Conservation (phyloP, 1,140 invertebrate species). For the Megalonaias nervosa region DNA sequence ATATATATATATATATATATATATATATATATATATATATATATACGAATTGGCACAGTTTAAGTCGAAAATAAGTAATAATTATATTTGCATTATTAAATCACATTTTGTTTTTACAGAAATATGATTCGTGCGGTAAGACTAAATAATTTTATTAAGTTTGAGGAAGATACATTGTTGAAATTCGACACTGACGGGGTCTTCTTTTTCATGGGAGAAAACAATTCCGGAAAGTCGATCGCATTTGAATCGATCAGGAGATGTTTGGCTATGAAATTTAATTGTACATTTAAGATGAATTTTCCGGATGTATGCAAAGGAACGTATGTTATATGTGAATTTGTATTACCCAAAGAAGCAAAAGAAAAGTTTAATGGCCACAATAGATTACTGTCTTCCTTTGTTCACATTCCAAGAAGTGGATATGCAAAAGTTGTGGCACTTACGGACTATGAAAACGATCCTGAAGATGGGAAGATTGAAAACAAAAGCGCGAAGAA, state of each 20-base stretch:
- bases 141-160: constrained; percentile 18
- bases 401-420: not conserved
- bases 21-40: too few species aligned
- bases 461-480: too few species aligned
- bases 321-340: constrained; percentile 10
- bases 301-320: not conserved
- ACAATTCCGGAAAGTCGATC: constrained; percentile 16
- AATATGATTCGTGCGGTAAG: constrained; percentile 5
- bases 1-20: too few species aligned
- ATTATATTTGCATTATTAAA: too few species aligned
- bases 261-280: constrained; percentile 7
- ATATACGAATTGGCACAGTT: too few species aligned
- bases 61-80: too few species aligned
- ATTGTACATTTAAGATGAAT: not conserved
- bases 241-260: constrained; percentile 29
- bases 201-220: constrained; percentile 16
- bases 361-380: not conserved
- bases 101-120: not conserved
- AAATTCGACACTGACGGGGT: not conserved
- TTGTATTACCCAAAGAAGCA: not conserved
- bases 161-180: constrained; percentile 9
- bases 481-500: too few species aligned
- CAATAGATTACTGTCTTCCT: not conserved
- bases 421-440: constrained; percentile 1
- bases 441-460: not conserved